Percentiles rank a stretch among this genome's conserved stretches.
phyloP scores from a whole-genome alignment of 2,797 vertebrate genomes.

The Ibycter americanus region DNA sequence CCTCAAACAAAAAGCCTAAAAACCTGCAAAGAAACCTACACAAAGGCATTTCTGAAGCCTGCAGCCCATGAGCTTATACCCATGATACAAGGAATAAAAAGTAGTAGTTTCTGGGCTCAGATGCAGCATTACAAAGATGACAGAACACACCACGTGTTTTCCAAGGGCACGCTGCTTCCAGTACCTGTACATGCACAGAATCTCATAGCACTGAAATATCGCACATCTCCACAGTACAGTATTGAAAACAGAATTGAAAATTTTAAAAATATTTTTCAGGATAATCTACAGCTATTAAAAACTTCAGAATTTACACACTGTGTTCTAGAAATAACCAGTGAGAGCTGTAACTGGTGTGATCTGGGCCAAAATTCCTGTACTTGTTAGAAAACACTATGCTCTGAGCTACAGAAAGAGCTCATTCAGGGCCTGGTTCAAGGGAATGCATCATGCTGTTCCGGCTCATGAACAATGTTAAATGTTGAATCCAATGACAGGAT shows the following conservation, averaged over 20 bases:
- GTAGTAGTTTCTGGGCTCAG: neutral
- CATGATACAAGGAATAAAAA: neutral
- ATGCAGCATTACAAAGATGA: neutral
- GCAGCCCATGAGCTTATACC: neutral
- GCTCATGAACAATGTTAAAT: slow-evolving; percentile 27
- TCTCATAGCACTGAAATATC: neutral
- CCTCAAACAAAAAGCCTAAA: neutral
- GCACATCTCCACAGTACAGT: neutral
- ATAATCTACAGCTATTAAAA: neutral
- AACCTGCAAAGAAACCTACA: neutral
- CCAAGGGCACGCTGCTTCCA: neutral
- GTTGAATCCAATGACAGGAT: neutral
- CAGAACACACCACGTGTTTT: neutral
- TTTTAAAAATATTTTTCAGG: neutral
- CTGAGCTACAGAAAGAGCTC: slow-evolving; percentile 58
- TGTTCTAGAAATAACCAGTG: neutral
- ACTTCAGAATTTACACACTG: neutral
- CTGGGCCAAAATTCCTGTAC: slow-evolving; percentile 39
- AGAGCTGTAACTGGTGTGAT: neutral
- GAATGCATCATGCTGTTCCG: slow-evolving; percentile 29
- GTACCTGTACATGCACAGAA: neutral
- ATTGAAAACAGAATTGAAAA: neutral
- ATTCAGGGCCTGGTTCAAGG: slow-evolving; percentile 47
- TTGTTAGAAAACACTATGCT: slow-evolving; percentile 50
- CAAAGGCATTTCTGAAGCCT: neutral